Evolutionary conservation across 37 sponge, comb jelly and placozoan species (phyloP), one percentile per base, ranked within the genome.

Genomic region (Crambe crambe): DNA sequence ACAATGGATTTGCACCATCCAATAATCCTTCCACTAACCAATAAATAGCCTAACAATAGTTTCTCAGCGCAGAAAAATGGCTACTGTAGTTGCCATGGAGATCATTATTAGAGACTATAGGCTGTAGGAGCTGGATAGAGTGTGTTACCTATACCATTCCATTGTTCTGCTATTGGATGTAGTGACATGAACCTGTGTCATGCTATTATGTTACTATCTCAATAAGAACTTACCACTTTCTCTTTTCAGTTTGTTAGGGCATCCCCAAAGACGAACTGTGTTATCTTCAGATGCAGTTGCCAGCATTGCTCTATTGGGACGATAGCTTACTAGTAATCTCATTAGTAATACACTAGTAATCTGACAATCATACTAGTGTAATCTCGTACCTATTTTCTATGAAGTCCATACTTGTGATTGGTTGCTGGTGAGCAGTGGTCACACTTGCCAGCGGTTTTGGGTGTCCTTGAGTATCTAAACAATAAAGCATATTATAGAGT

Each of bases 181-280:
- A n/a, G n/a, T n/a, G n/a, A n/a, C n/a, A n/a, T n/a, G n/a, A n/a
- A n/a, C n/a, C n/a, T n/a, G n/a, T n/a, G n/a, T n/a, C n/a, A n/a
- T n/a, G n/a, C n/a, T n/a, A n/a, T n/a, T n/a, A n/a, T n/a, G n/a
- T n/a, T n/a, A n/a, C n/a, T n/a, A n/a, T 51, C 54, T 18, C 54
- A 51, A 51, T 15, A 51, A 51, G 54, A 9, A 36, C 72, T 26
- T 43, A 82, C 82, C 77, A 34, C 8, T 32, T 17, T 84, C 85
- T 51, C 85, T 84, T 25, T 54, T 65, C 30, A 70, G 57, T 57
- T 65, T 65, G 40, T 65, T 83, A 29, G 68, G 75, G n/a, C 34
- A 25, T 2, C 89, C 89, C 89, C 89, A 89, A 37, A 89, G 76
- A 41, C 89, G 39, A 18, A 89, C 70, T 40, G 89, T 61, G 37